Conservation (phyloP, 2,113 vertebrate species). For the Ondatra zibethicus region DNA sequence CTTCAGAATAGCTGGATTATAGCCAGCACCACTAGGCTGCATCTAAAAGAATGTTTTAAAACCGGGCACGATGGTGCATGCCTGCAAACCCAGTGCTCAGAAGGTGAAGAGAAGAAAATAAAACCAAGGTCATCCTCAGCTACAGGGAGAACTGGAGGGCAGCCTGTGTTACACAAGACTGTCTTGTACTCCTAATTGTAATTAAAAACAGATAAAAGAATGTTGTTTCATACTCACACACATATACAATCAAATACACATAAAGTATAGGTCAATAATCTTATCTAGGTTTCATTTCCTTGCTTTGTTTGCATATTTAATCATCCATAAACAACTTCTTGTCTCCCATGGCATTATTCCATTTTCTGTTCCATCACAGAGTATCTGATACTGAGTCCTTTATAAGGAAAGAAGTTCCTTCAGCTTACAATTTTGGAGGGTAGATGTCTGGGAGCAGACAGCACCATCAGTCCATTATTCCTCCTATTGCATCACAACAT, state of each 20-base stretch:
- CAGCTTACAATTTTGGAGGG: background rate
- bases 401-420: background rate
- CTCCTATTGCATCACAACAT: background rate
- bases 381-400: background rate
- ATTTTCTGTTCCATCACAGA: background rate
- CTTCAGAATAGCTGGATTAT: background rate
- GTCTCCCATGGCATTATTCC: background rate
- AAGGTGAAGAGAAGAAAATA: background rate
- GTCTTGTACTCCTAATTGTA: background rate
- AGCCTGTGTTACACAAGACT: background rate
- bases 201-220: background rate
- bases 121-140: background rate
- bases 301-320: background rate
- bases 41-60: background rate
- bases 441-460: no score
- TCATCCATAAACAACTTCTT: background rate
- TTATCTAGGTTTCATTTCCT: background rate
- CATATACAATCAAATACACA: background rate
- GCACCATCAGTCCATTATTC: background rate
- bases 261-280: background rate
- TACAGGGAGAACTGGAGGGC: background rate
- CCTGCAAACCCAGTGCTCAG: background rate
- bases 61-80: background rate
- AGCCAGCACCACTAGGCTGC: background rate
- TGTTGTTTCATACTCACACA: background rate